Evolutionary conservation across 2,113 vertebrate species (phyloP), one percentile per base, ranked within the genome.

Genomic region (Gadus macrocephalus): DNA sequence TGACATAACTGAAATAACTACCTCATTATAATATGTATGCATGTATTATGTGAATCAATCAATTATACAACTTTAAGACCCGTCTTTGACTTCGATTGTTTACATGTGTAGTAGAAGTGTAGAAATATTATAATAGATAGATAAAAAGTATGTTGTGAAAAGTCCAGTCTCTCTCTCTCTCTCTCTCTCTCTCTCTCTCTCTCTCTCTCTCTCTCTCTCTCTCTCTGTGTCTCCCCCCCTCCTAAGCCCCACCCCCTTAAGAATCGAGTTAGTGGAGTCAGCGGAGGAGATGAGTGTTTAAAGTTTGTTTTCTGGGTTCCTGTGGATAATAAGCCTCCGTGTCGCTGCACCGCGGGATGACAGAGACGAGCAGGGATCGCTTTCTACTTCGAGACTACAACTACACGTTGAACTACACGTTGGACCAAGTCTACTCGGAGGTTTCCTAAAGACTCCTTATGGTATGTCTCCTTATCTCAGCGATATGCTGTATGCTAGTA

Each of bases 171-270:
- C 42, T 49, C 38, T 42, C 38, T 42, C 38, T 42, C 38, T 42
- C 38, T 42, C 38, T 42, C 38, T 42, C 38, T 42, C 38, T 42
- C 38, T 42, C 38, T 42, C 38, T 42, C 38, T 11, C 38, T 42
- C 38, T 42, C 38, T 42, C 38, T 42, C 38, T 42, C 38, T 42
- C 38, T 42, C 38, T 42, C 38, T 42, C 38, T 42, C 38, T 42
- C 38, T 42, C 38, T 42, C 38, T 42, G 3, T 14, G 61, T 27
- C 61, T 59, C 59, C 78, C 83, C 75, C 84, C 77, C 72, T 66
- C 79, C 61, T 16, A 74, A 62, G 79, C 82, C 78, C 89, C 88
- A 77, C 89, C 89, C 71, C 42, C 75, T 82, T 22, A 17, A 81
- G 69, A 85, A 73, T 78, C 74, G 69, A 55, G 77, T 53, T n/a